phyloP scores from a whole-genome alignment of 2,888 invertebrate species.

The Drymonia ruficornis region DNA sequence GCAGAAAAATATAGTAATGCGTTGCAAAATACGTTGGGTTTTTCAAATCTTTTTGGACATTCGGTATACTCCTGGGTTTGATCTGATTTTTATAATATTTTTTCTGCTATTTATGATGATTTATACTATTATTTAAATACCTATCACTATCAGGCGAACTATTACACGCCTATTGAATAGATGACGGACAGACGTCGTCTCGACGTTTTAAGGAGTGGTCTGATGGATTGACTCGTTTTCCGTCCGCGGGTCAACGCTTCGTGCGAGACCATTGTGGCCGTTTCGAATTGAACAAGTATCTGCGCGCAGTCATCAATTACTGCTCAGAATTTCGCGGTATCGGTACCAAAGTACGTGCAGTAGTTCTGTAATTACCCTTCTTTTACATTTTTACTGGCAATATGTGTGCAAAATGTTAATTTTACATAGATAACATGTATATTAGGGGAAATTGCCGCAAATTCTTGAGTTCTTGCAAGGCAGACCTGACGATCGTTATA shows the following conservation, averaged over 20 bases:
- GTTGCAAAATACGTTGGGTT: too few species aligned
- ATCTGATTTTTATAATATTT: too few species aligned
- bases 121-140: not conserved
- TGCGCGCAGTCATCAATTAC: constrained; percentile 22
- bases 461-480: too few species aligned
- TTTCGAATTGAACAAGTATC: constrained; percentile 21
- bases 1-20: too few species aligned
- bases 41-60: too few species aligned
- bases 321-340: constrained; percentile 27
- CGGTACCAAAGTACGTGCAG: constrained; percentile 17
- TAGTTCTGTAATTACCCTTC: constrained; percentile 14
- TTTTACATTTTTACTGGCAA: not conserved
- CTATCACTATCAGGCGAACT: constrained; percentile 6
- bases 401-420: not conserved
- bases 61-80: too few species aligned
- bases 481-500: too few species aligned
- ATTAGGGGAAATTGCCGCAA: too few species aligned
- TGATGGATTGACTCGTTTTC: constrained; percentile 30
- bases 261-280: constrained; percentile 18
- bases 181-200: constrained; percentile 26
- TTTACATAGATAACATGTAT: not conserved
- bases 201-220: constrained; percentile 29
- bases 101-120: not conserved
- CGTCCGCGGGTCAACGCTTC: constrained; percentile 33
- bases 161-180: constrained; percentile 24